Percentiles rank a stretch among this genome's conserved stretches.
Evolutionary conservation across 2,888 invertebrate genomes (phyloP).

Genomic region (Pammene fasciana): DNA sequence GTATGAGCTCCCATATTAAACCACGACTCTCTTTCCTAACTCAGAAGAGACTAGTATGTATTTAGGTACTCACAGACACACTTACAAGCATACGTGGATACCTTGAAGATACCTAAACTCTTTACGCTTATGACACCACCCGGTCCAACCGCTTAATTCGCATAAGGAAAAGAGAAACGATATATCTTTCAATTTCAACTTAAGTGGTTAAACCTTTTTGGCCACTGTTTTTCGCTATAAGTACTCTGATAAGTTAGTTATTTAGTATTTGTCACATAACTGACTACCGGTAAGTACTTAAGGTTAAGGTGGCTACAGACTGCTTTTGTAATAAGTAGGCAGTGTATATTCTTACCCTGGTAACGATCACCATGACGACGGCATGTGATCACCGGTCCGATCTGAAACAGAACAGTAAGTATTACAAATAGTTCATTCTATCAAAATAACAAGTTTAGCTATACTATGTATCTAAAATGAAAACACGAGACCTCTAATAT

Average conservation of each 20-base stretch:
- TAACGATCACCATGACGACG: slow-evolving; percentile 89
- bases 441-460: too few species aligned
- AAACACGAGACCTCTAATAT: too few species aligned
- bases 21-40: too few species aligned
- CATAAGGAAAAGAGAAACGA: slow-evolving; percentile 9
- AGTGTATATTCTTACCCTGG: slow-evolving; percentile 84
- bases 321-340: too few species aligned
- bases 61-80: not conserved
- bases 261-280: too few species aligned
- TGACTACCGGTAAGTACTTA: too few species aligned
- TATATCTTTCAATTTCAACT: not conserved
- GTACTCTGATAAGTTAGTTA: too few species aligned
- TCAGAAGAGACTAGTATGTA: too few species aligned
- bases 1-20: too few species aligned
- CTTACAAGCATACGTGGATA: slow-evolving; percentile 11
- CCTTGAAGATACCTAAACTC: not conserved
- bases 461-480: too few species aligned
- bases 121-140: not conserved
- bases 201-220: not conserved
- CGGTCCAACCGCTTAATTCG: not conserved
- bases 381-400: slow-evolving; percentile 80
- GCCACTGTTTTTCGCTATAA: not conserved
- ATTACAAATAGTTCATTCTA: not conserved
- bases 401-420: slow-evolving; percentile 59
- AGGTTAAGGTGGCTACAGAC: too few species aligned